Conservation (phyloP, 2,888 invertebrate species). For the Galeopsomyia nigrocyanea region DNA sequence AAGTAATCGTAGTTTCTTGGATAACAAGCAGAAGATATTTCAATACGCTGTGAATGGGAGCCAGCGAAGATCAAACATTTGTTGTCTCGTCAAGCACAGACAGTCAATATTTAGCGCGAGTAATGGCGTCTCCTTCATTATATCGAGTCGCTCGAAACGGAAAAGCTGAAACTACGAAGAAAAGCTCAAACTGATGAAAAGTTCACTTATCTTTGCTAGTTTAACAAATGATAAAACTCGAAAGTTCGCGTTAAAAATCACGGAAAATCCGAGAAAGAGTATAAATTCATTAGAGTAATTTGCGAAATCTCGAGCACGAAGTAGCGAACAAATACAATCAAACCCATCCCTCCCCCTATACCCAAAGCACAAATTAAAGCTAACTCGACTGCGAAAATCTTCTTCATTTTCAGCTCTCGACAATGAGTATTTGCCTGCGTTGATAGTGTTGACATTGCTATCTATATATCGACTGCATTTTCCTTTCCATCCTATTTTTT, state of each 20-base stretch:
- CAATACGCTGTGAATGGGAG: too few relatives aligned
- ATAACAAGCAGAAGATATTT: too few relatives aligned
- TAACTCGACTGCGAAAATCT: conserved; percentile 15
- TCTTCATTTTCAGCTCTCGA: conserved; percentile 20
- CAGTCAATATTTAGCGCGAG: conserved; percentile 31
- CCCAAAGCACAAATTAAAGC: conserved; percentile 26
- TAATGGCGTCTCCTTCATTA: conserved; percentile 19
- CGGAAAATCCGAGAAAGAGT: too few relatives aligned
- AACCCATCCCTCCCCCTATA: too few relatives aligned
- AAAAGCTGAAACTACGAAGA: too few relatives aligned
- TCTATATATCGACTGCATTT: conserved; percentile 24
- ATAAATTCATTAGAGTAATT: not conserved
- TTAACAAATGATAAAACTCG: too few relatives aligned
- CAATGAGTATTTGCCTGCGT: conserved; percentile 34
- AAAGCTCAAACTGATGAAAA: too few relatives aligned
- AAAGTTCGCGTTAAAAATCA: too few relatives aligned
- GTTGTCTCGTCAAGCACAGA: conserved; percentile 27
- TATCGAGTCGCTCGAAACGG: not conserved
- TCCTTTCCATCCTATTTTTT: not conserved
- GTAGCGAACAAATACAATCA: conserved; percentile 28
- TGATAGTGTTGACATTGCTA: conserved; percentile 43
- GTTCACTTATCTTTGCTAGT: too few relatives aligned
- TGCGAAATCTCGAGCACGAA: not conserved
- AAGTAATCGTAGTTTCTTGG: too few relatives aligned
- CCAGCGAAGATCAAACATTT: conserved; percentile 15